A percentile compares a stretch with the other conserved stretches of the same genome.
phyloP scores from a whole-genome alignment of 1,140 invertebrate genomes.

The Micrasema longulum region DNA sequence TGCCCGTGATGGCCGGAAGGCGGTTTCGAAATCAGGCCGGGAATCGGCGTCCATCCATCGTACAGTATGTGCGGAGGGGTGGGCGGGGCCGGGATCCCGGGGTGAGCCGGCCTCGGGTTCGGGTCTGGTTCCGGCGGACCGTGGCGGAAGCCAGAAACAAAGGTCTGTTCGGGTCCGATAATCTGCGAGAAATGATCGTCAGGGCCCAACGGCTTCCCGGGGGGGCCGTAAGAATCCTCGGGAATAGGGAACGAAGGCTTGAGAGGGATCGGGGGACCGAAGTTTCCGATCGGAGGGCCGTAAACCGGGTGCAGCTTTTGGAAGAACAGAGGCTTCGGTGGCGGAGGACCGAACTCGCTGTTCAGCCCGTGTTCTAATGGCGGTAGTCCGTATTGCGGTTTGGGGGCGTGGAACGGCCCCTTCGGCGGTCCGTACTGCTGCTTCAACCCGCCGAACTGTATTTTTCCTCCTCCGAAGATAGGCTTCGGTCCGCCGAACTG shows the following conservation, averaged over 20 bases:
- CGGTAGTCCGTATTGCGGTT: constrained; percentile 43
- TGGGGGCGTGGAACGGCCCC: constrained; percentile 55
- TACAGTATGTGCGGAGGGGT: constrained; percentile 82
- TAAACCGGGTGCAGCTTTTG: constrained; percentile 61
- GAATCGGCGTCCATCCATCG: constrained; percentile 87
- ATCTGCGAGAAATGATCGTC: constrained; percentile 48
- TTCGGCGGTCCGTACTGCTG: constrained; percentile 62
- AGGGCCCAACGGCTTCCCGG: constrained; percentile 60
- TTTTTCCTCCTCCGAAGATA: constrained; percentile 47
- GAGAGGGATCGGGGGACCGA: constrained; percentile 64
- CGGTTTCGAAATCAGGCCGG: constrained; percentile 67
- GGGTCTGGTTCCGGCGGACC: constrained; percentile 69
- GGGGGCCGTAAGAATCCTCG: constrained; percentile 64
- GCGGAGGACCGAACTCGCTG: constrained; percentile 63
- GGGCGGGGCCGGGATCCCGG: constrained; percentile 77
- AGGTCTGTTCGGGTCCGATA: constrained; percentile 56
- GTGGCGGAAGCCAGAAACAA: constrained; percentile 65
- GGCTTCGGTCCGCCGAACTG: constrained; percentile 60
- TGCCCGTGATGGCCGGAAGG: constrained; percentile 25
- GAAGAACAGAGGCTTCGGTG: constrained; percentile 58
- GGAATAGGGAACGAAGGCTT: constrained; percentile 66
- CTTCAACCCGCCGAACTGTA: constrained; percentile 45
- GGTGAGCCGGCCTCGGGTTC: constrained; percentile 68
- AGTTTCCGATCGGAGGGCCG: constrained; percentile 65
- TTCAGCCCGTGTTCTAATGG: constrained; percentile 61